Evolutionary conservation across 2,888 invertebrate genomes (phyloP), one percentile per base, ranked within the genome.

Genomic region (Acronicta alni): DNA sequence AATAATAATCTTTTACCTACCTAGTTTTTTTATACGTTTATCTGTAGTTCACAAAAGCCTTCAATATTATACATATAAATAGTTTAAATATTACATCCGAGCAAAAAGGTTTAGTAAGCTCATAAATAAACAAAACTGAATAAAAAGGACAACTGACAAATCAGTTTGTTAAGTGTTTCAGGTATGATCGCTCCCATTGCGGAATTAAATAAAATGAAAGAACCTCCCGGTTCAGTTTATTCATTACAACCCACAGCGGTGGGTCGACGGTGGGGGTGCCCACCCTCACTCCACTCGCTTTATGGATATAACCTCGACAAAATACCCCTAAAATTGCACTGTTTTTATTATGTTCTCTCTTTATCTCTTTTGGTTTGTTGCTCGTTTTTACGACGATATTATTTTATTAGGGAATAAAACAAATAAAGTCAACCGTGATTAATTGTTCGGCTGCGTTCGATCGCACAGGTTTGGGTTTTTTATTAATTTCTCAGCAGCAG

Each of bases 231-330:
- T 90, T 86, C 91, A 92, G 93, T 94, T 93, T 94, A 93, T 94
- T 94, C 94, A 94, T 94, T 94, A 93, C 91, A 89, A 85, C 85
- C 89, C 86, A 88, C 87, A 84, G 35, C 35, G 7, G 83, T 83
- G 87, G 82, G 85, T 79, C 72, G 72, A 72, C 73, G 62, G 75
- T 72, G 76, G 74, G 72, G 75, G 81, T 80, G 67, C 68, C 81
- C 82, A 77, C 85, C 86, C 85, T 84, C 86, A 76, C 82, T 83
- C 87, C 87, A 86, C 89, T 90, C 89, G 87, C 87, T 93, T 93
- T 94, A 94, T 94, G 89, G 92, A 91, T 93, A 94, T 93, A 93
- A 93, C 94, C 94, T 92, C 93, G 92, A 93, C 94, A 94, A 93
- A 94, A 94, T 93, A 92, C 92, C 92, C 93, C 92, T 93, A 93